Evolutionary conservation across 2,113 vertebrate genomes (phyloP), one percentile per base, ranked within the genome.

Genomic region (Lamprologus speciosus): DNA sequence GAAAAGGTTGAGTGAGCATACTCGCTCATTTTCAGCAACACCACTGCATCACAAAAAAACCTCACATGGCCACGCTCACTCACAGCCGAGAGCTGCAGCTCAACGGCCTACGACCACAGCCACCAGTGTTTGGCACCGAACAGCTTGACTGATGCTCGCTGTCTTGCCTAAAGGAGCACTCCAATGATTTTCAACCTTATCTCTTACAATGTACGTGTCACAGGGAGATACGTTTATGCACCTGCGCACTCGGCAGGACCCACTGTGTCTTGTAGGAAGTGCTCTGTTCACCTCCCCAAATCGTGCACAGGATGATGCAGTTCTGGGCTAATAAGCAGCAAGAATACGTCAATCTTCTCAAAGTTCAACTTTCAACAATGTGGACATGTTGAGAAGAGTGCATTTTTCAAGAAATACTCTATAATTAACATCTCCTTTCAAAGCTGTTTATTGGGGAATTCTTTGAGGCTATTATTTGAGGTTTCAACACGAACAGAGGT

Each of bases 111-210:
- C 84, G 54, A 89, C 89, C 85, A 85, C 80, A 87, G 47, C 51
- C 40, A 86, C 54, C 40, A 19, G 55, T 80, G 78, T 91, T 86
- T 89, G 83, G 70, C 73, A 83, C 40, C 0, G 12, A 85, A 55
- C 83, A 82, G 89, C 87, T 80, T 88, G 90, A 90, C 92, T 92
- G 89, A 92, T 85, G 85, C 79, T 85, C 87, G 89, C 89, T 82
- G 80, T 87, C 88, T 84, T 37, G 82, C 87, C 91, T 88, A 65
- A 84, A 94, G 87, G 65, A 87, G 42, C 51, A 85, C 84, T 90
- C 85, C 89, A 85, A 26, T 92, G 90, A 90, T 90, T 92, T 89
- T 81, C 79, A 87, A 80, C 89, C 90, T 93, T 93, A 93, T 93
- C 92, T 92, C 60, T 68, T 21, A 45, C 87, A 54, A 87, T 75